phyloP scores from a whole-genome alignment of 1,140 invertebrate species.

The Zophobas atratus region DNA sequence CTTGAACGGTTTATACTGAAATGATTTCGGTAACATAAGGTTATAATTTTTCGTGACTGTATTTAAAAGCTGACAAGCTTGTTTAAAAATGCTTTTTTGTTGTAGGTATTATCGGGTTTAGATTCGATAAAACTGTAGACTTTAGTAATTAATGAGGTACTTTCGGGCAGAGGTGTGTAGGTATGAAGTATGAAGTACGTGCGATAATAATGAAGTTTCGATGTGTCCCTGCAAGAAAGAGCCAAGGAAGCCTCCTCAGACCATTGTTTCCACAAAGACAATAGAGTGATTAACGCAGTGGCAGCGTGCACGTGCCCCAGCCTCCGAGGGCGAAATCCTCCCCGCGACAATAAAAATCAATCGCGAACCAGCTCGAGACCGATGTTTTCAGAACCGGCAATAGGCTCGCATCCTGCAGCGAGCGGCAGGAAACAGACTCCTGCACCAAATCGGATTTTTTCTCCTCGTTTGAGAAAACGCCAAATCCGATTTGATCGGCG shows the following conservation, averaged over 20 bases:
- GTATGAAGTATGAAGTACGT: too few species aligned
- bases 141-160: too few species aligned
- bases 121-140: too few species aligned
- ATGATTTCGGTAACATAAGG: too few species aligned
- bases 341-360: slow-evolving; percentile 55
- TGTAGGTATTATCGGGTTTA: too few species aligned
- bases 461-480: background rate
- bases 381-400: slow-evolving; percentile 54
- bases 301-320: slow-evolving; percentile 21
- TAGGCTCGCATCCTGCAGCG: slow-evolving; percentile 39
- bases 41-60: too few species aligned
- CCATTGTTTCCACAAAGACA: slow-evolving; percentile 25
- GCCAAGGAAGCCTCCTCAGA: background rate
- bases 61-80: too few species aligned
- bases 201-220: too few species aligned
- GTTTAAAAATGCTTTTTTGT: too few species aligned
- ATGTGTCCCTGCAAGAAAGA: too few species aligned
- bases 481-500: background rate
- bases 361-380: slow-evolving; percentile 45
- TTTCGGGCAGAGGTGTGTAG: too few species aligned
- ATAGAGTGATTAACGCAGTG: slow-evolving; percentile 24
- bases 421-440: background rate
- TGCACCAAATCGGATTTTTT: slow-evolving; percentile 27
- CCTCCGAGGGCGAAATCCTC: slow-evolving; percentile 28
- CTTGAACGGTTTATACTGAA: too few species aligned